These are phyloP conservation scores for Leucoma salicis DNA, from an alignment of 2,888 invertebrate species.

Conservation along the genomic window DNA sequence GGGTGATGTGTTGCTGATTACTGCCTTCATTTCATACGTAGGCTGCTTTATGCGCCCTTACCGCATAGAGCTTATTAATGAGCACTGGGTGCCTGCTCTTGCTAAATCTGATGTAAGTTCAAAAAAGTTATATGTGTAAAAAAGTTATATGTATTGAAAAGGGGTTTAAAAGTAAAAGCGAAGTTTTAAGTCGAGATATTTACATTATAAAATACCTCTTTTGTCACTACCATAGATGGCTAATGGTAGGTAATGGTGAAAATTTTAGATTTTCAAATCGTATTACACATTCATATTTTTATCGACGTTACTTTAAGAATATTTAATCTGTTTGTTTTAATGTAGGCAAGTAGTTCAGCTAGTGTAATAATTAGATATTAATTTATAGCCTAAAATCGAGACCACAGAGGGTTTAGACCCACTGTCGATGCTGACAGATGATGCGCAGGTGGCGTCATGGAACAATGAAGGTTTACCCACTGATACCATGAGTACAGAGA, in stretches of 20 bases:
- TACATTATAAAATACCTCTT: too few relatives aligned
- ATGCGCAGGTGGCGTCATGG: slow-evolving; percentile 96
- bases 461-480: slow-evolving; percentile 96
- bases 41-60: slow-evolving; percentile 96
- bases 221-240: too few relatives aligned
- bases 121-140: not conserved
- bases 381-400: slow-evolving; percentile 86
- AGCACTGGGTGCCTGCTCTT: slow-evolving; percentile 92
- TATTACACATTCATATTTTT: too few relatives aligned
- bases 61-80: slow-evolving; percentile 88
- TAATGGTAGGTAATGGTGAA: too few relatives aligned
- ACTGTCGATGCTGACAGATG: slow-evolving; percentile 93
- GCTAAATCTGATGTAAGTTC: slow-evolving; percentile 81
- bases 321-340: too few relatives aligned
- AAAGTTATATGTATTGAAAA: too few relatives aligned
- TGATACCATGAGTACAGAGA: slow-evolving; percentile 96
- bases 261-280: too few relatives aligned
- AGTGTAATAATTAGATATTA: too few relatives aligned
- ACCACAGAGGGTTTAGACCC: slow-evolving; percentile 91
- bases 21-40: slow-evolving; percentile 97
- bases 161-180: too few relatives aligned
- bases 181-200: too few relatives aligned
- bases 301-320: too few relatives aligned
- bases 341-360: too few relatives aligned
- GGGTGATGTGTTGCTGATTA: slow-evolving; percentile 93